Evolutionary conservation across 2,888 invertebrate genomes (phyloP).

Genomic region (Leistus spinibarbis): DNA sequence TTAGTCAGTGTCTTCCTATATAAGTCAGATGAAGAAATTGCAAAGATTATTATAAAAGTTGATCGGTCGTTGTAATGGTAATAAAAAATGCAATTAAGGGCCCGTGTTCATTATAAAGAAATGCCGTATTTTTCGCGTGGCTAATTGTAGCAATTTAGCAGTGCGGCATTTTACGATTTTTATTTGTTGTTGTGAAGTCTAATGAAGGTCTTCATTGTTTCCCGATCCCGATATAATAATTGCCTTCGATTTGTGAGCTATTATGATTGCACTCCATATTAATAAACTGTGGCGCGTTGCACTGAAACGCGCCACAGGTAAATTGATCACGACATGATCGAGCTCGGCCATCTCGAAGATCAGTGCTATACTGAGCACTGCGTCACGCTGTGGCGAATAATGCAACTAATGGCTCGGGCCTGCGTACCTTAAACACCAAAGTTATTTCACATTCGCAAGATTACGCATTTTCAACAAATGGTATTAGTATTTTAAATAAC

Average conservation of each 20-base stretch:
- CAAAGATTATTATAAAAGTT: no score
- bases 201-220: constrained; percentile 35
- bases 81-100: no score
- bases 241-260: constrained; percentile 37
- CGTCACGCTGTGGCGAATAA: constrained; percentile 2
- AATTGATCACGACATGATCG: constrained; percentile 34
- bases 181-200: constrained; percentile 18
- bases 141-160: constrained; percentile 31
- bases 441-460: background rate
- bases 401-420: background rate
- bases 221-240: constrained; percentile 25
- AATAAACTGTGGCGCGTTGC: constrained; percentile 24
- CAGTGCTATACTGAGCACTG: background rate
- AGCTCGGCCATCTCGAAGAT: constrained; percentile 11
- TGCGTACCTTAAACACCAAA: background rate
- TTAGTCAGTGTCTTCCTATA: no score
- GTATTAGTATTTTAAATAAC: no score
- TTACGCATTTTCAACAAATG: no score
- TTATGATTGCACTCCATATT: constrained; percentile 36
- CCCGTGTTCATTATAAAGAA: constrained; percentile 6
- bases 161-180: constrained; percentile 4
- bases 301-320: constrained; percentile 7
- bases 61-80: no score
- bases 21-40: no score
- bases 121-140: background rate